These are phyloP conservation scores for Oncorhynchus kisutch DNA, from an alignment of 2,113 vertebrate genomes.

Conservation along the genomic window DNA sequence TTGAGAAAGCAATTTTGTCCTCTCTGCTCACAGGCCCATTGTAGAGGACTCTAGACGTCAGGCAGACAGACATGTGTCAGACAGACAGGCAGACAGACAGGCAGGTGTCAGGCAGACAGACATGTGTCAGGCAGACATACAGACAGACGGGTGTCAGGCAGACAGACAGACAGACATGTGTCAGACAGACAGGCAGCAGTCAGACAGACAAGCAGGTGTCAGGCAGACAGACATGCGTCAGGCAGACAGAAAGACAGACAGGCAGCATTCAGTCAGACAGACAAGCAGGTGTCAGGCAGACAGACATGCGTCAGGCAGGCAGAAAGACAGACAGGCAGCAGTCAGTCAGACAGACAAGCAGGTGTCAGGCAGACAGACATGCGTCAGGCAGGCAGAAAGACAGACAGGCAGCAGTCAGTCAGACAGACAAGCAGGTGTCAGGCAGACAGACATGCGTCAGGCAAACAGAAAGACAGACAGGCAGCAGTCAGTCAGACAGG, in stretches of 20 bases:
- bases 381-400: accelerated
- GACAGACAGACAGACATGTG: too few species aligned
- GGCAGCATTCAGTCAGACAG: neutral
- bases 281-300: constrained; percentile 33
- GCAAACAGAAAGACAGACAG: too few species aligned
- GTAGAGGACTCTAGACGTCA: constrained; percentile 41
- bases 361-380: neutral
- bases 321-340: neutral
- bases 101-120: neutral
- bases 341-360: too few species aligned
- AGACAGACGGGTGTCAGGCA: too few species aligned
- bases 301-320: accelerated
- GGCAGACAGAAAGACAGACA: neutral
- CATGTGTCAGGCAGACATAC: neutral
- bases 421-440: neutral
- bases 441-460: neutral
- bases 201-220: too few species aligned
- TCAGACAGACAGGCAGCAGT: too few species aligned
- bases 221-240: constrained; percentile 29
- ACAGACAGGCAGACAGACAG: neutral
- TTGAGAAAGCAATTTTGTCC: constrained; percentile 71
- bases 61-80: constrained; percentile 25
- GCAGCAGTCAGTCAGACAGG: too few species aligned
- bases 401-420: neutral
- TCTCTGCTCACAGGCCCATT: constrained; percentile 55